Conservation (phyloP, 2,797 vertebrate species). For the Ceyx erithaca region DNA sequence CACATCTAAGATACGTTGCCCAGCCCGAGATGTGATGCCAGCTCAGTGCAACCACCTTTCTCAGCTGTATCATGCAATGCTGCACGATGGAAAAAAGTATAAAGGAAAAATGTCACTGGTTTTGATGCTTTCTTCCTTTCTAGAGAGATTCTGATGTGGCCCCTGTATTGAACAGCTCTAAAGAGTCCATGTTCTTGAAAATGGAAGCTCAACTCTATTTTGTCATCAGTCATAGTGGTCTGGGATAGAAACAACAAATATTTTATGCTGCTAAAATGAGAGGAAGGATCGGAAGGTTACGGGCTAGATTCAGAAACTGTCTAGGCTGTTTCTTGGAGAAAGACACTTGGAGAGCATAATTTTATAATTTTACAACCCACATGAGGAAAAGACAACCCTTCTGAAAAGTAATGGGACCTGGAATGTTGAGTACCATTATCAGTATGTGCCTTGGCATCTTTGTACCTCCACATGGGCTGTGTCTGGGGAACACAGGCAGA, state of each 20-base stretch:
- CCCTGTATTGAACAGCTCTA: not conserved
- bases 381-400: not conserved
- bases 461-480: accelerated
- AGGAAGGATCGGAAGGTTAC: not conserved
- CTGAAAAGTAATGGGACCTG: not conserved
- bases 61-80: not conserved
- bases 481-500: not conserved
- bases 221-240: not conserved
- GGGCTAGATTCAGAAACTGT: not conserved
- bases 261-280: not conserved
- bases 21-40: not conserved
- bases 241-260: not conserved
- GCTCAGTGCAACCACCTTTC: not conserved
- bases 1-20: not conserved
- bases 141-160: not conserved
- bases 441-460: not conserved
- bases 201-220: not conserved
- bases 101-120: not conserved
- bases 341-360: not conserved
- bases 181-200: not conserved
- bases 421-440: not conserved
- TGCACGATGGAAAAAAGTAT: not conserved
- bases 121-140: not conserved
- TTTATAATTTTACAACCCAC: not conserved
- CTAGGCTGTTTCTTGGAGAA: not conserved